Evolutionary conservation across 2,797 vertebrate species (phyloP).

Genomic region (Girardinus metallicus): DNA sequence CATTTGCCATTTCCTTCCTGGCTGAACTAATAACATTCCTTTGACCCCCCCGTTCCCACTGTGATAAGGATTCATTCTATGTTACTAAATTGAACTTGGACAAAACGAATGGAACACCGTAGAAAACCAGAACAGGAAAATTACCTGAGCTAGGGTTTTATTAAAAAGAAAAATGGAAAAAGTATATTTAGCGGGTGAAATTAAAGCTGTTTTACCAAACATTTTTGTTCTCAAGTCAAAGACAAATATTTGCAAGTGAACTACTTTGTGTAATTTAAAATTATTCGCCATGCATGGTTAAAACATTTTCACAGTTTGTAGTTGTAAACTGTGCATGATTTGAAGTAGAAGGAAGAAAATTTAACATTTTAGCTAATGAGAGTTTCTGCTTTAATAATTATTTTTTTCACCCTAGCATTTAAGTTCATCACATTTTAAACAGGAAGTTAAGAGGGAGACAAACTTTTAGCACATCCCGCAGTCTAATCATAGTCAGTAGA

Average conservation of each 20-base stretch:
- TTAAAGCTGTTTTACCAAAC: background rate
- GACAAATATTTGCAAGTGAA: background rate
- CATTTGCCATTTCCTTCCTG: conserved; percentile 24
- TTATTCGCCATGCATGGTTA: background rate
- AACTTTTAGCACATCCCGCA: too few relatives aligned
- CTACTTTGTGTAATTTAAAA: background rate
- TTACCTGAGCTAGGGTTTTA: background rate
- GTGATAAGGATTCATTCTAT: conserved; percentile 6
- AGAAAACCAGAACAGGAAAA: background rate
- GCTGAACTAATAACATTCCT: conserved; percentile 15
- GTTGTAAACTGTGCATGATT: background rate
- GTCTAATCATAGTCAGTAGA: too few relatives aligned
- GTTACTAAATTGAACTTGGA: conserved; percentile 25
- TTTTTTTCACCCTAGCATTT: background rate
- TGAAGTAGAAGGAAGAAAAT: background rate
- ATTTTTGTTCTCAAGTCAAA: background rate
- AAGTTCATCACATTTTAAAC: too few relatives aligned
- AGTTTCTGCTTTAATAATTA: background rate
- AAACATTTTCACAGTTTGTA: background rate
- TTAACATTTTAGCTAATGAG: background rate
- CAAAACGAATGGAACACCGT: background rate
- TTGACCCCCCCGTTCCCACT: conserved; percentile 1
- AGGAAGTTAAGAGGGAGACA: too few relatives aligned
- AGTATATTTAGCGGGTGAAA: background rate
- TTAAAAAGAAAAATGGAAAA: background rate